These are phyloP conservation scores for Phodopus roborovskii DNA, from an alignment of 2,113 vertebrate genomes.

Conservation along the genomic window DNA sequence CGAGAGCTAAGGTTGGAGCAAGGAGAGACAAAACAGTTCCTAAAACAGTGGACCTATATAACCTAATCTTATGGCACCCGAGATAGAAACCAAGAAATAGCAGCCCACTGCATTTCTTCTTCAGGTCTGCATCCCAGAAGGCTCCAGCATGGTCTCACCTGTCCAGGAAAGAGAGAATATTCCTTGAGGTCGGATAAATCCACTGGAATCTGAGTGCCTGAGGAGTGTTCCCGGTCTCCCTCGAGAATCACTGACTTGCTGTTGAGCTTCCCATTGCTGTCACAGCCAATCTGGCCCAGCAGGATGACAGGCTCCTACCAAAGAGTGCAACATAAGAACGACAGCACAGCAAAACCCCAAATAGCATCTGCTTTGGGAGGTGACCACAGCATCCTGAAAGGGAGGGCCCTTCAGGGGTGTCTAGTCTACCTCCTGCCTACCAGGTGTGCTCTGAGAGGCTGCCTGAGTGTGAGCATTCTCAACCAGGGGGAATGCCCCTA, in stretches of 20 bases:
- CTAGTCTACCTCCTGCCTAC: not conserved
- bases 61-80: not conserved
- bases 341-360: not conserved
- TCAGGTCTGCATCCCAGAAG: fast-evolving
- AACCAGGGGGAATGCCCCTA: not conserved
- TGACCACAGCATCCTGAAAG: not conserved
- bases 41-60: fast-evolving
- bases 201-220: conserved; percentile 85
- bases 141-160: conserved; percentile 84
- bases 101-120: not conserved
- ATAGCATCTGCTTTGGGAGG: not conserved
- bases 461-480: not conserved
- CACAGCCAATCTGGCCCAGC: conserved; percentile 92
- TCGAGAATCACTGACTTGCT: conserved; percentile 91
- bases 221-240: conserved; percentile 89
- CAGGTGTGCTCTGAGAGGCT: not conserved
- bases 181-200: conserved; percentile 91
- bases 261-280: conserved; percentile 94
- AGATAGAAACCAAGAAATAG: not conserved
- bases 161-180: conserved; percentile 95
- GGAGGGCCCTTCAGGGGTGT: not conserved
- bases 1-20: not conserved
- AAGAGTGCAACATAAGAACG: not conserved
- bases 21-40: fast-evolving
- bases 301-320: conserved; percentile 89